Evolutionary conservation across 2,113 vertebrate species (phyloP), one percentile per base, ranked within the genome.

Genomic region (Charina bottae): DNA sequence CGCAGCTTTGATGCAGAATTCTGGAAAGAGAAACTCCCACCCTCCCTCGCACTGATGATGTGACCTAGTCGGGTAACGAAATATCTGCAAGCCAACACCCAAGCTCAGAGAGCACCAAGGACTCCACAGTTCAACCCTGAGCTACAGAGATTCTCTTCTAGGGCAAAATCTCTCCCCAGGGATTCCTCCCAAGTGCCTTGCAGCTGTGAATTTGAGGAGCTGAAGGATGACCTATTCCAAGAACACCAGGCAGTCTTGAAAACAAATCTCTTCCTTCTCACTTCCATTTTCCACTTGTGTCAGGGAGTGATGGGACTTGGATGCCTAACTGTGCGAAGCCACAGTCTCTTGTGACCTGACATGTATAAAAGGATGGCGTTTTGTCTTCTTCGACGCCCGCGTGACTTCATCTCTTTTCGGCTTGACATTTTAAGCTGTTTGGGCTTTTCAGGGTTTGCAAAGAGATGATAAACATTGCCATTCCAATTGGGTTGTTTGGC

Each of bases 361-460:
- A 60, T 33, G 55, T 24, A 28, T 19, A 64, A 54, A 10, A 62
- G 8, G 42, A 54, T 42, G 26, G 2, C 21, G 37, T 8, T 15
- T 4, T 23, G n/a, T 24, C 55, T 21, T 3, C 8, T 11, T 56
- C 9, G 0, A 49, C 0, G 7, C 56, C 21, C 2, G 9, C 2
- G 0, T 1, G 8, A 24, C 28, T 37, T 46, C 0, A 0, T 2
- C 68, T 53, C 6, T 26, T 24, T 28, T 83, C 55, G 15, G 3
- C 8, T 62, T 60, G 33, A 88, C 26, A 83, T 53, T 46, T 88
- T 23, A 92, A 60, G 17, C 56, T 23, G 11, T 6, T 62, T 64
- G 85, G 33, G 7, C 58, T 64, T 21, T 88, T 49, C 46, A 78
- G 17, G 87, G 59, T 37, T n/a, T 86, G 85, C 83, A 46, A 28